Base-by-base conservation (phyloP, 2,113 vertebrate species). In the Apaloderma vittatum region DNA sequence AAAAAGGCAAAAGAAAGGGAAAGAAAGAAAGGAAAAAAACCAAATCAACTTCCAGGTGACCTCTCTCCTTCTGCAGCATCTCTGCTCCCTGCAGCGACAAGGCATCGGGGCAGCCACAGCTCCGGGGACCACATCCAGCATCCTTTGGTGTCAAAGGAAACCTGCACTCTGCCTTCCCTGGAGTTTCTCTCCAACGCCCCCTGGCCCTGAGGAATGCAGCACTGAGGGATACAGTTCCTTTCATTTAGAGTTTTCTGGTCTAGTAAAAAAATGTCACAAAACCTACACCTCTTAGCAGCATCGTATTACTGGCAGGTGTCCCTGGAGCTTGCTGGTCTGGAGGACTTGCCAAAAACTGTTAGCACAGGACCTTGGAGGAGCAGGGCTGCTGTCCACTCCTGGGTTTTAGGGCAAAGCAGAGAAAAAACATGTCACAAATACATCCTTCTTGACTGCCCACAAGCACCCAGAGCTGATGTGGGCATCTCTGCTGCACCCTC, bases 41-140 rank as follows among this genome's bases (percentile, higher is more conserved):
- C 3, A 83, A 36, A 92, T 94, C 83, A 87, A n/a, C 78, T 96
- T 95, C 88, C 92, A 96, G 95, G 95, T 96, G 95, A 95, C 96
- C 92, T 76, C 90, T 72, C 74, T 90, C 36, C 84, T 94, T 54
- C 65, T 79, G 86, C 71, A 83, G 88, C 78, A 75, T 80, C 77
- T 87, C 65, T 77, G 73, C 63, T 81, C 59, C 79, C 79, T 0
- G 45, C 91, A 95, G 78, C 48, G 3, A 67, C 0, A 0, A 81
- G 76, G 86, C 91, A 78, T 51, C 2, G 0, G 0, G 1, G 86
- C 67, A 83, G 86, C 76, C 68, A 49, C 1, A 0, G 87, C 92
- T 89, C 73, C 83, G 36, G 72, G 83, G 76, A 77, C 68, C 68
- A n/a, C 83, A 86, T 91, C 43, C 88, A 92, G 24, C 86, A 57